Conservation (phyloP, 2,113 vertebrate species). For the Equus przewalskii region DNA sequence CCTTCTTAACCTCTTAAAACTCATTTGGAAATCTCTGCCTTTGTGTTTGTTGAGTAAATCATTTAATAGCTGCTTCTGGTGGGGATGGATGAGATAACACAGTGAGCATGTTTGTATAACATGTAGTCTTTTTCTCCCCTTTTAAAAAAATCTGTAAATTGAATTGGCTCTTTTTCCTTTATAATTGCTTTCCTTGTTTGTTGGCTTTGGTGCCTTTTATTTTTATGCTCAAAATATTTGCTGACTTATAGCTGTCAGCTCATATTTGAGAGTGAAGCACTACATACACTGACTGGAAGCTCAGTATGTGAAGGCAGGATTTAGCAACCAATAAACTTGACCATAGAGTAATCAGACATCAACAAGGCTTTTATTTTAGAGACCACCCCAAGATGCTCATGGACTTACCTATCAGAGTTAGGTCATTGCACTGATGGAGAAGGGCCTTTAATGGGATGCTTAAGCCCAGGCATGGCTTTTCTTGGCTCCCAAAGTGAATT, state of each 20-base stretch:
- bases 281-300: not conserved
- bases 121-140: not conserved
- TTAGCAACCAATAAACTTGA: not conserved
- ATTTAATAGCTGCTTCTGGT: not conserved
- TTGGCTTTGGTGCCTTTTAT: not conserved
- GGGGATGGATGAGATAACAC: not conserved
- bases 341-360: not conserved
- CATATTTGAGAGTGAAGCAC: not conserved
- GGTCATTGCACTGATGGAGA: not conserved
- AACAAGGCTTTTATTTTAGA: not conserved
- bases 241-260: not conserved
- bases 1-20: not conserved
- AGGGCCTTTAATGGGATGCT: too few relatives aligned
- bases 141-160: not conserved
- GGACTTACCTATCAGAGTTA: not conserved
- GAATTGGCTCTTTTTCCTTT: not conserved
- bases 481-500: not conserved
- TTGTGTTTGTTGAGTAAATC: not conserved
- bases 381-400: not conserved
- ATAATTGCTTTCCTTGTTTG: not conserved
- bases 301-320: not conserved
- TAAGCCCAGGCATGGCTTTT: not conserved
- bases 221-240: conserved; percentile 37
- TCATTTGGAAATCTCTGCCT: not conserved
- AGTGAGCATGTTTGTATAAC: not conserved